Evolutionary conservation across 2,113 vertebrate genomes (phyloP).

Genomic region (Empidonax traillii): DNA sequence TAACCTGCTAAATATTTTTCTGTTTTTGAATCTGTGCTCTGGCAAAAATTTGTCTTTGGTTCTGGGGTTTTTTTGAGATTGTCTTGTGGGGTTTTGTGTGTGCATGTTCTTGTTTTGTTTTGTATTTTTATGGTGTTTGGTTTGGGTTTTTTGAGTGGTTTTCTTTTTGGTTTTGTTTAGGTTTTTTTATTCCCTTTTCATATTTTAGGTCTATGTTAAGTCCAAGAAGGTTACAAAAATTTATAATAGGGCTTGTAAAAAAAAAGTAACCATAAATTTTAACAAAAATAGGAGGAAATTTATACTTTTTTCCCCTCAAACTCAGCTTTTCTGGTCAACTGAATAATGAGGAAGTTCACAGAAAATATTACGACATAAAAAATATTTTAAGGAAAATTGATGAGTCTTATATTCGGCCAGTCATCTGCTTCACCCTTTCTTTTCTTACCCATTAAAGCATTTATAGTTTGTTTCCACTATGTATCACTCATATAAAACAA

Average conservation of each 20-base stretch:
- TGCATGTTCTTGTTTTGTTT: background rate
- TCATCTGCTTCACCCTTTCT: background rate
- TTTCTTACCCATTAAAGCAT: background rate
- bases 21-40: background rate
- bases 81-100: background rate
- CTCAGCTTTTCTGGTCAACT: background rate
- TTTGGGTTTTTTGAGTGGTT: background rate
- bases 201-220: background rate
- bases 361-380: background rate
- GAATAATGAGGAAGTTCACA: background rate
- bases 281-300: background rate
- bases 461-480: background rate
- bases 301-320: background rate
- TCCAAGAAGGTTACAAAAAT: background rate
- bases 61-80: background rate
- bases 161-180: background rate
- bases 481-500: background rate
- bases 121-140: background rate
- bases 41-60: background rate
- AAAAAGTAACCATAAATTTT: background rate
- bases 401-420: background rate
- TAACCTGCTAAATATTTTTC: conserved; percentile 57
- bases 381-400: background rate
- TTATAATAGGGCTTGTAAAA: background rate
- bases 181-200: background rate